Evolutionary conservation across 2,888 invertebrate genomes (phyloP), one percentile per base, ranked within the genome.

Genomic region (Scelioninae gen. 1): DNA sequence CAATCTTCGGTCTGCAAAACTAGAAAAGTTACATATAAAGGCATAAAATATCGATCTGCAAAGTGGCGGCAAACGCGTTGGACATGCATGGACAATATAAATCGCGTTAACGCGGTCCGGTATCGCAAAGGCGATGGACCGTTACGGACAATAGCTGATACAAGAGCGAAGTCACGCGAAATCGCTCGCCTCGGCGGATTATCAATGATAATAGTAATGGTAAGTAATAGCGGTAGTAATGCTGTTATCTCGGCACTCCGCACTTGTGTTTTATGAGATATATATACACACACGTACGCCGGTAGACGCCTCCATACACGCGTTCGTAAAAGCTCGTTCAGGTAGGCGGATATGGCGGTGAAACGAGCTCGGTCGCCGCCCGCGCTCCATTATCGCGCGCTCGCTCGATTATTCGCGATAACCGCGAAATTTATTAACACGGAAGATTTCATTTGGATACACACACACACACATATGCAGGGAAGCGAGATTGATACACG

Each of bases 401-500:
- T 87, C 87, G 88, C 88, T 89, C 89, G 89, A 90, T 90, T 89
- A 88, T 84, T 84, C 84, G 83, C 86, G 89, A 89, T 90, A 90
- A 87, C 85, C 85, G 85, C 66, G 84, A 83, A 88, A 90, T 90
- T 89, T 90, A 89, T 89, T 89, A 86, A 86, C 85, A 83, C 79
- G 80, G 82, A 86, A 89, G 89, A 89, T 90, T 88, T 87, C 87
- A 88, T 88, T 89, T 87, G 81, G 89, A 89, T 89, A 88, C 82
- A 78, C 81, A 11, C 76, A 63, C 43, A 38, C 6, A 34, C 71
- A 8, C 16, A 8, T 32, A 7, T 11, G 13, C 15, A 15, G n/a
- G n/a, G n/a, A n/a, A n/a, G n/a, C n/a, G n/a, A 62, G 69, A 68
- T 55, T 80, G 71, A 65, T 78, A 71, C 77, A 51, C 51, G 74